These are phyloP conservation scores for Leptopilina syphax DNA, from an alignment of 2,888 invertebrate genomes.

Conservation along the genomic window DNA sequence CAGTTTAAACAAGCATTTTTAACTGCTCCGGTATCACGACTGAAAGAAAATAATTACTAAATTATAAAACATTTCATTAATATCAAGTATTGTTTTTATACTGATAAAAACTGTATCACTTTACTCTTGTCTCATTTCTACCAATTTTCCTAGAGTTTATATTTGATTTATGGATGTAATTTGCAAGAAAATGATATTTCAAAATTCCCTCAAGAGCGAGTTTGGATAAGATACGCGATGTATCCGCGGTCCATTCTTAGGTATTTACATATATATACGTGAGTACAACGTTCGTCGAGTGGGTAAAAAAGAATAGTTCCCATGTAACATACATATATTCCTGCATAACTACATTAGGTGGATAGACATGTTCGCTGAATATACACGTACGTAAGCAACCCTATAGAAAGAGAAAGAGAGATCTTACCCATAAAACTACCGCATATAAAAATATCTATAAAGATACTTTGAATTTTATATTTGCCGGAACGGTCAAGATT, in stretches of 20 bases:
- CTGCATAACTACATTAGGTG: conserved; percentile 73
- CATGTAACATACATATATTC: conserved; percentile 70
- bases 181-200: conserved; percentile 40
- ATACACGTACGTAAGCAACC: conserved; percentile 48
- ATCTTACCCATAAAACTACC: conserved; percentile 54
- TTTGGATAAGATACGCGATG: conserved; percentile 32
- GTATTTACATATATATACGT: conserved; percentile 57
- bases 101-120: no score
- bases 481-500: conserved; percentile 72
- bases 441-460: conserved; percentile 73
- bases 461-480: conserved; percentile 75
- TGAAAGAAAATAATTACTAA: no score
- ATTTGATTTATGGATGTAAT: conserved; percentile 21
- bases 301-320: conserved; percentile 46
- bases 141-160: neutral
- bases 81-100: no score
- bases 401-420: conserved; percentile 45
- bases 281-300: conserved; percentile 42
- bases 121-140: neutral
- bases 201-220: conserved; percentile 16
- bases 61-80: no score
- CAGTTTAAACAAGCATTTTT: no score
- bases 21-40: no score
- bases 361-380: conserved; percentile 45
- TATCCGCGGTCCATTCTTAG: conserved; percentile 32